Conservation (phyloP, 1,140 invertebrate genomes). For the Atta colombica region DNA sequence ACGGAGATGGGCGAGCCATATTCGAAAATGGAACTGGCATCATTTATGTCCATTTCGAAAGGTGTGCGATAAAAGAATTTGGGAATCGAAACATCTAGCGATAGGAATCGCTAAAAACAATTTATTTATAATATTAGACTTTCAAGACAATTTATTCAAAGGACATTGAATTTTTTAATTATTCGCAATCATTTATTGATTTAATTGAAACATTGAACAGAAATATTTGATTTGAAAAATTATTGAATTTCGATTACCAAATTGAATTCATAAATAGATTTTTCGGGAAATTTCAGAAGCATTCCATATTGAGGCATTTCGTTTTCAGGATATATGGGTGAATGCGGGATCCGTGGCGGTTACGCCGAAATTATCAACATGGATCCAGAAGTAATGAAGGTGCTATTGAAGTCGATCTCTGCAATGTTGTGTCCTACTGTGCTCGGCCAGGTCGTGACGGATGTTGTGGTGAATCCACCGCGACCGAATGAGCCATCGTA, state of each 20-base stretch:
- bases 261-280: constrained; percentile 13
- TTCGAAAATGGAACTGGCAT: constrained; percentile 94
- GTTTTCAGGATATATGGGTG: constrained; percentile 91
- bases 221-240: not conserved
- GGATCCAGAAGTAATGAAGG: constrained; percentile 93
- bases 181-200: not conserved
- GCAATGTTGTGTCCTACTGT: constrained; percentile 96
- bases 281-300: not conserved
- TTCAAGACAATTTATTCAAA: not conserved
- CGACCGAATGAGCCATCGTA: constrained; percentile 94
- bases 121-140: constrained; percentile 1
- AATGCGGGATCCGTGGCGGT: constrained; percentile 98
- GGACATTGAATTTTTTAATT: not conserved
- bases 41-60: constrained; percentile 98
- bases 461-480: constrained; percentile 93
- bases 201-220: constrained; percentile 60
- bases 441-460: constrained; percentile 94
- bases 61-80: constrained; percentile 86
- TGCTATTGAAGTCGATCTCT: constrained; percentile 97
- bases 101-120: not conserved
- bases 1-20: constrained; percentile 96
- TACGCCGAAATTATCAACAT: constrained; percentile 97
- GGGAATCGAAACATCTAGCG: not conserved
- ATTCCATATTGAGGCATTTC: constrained; percentile 11
- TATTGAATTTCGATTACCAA: not conserved